Evolutionary conservation across 2,797 vertebrate species (phyloP).

Genomic region (Falco columbarius): DNA sequence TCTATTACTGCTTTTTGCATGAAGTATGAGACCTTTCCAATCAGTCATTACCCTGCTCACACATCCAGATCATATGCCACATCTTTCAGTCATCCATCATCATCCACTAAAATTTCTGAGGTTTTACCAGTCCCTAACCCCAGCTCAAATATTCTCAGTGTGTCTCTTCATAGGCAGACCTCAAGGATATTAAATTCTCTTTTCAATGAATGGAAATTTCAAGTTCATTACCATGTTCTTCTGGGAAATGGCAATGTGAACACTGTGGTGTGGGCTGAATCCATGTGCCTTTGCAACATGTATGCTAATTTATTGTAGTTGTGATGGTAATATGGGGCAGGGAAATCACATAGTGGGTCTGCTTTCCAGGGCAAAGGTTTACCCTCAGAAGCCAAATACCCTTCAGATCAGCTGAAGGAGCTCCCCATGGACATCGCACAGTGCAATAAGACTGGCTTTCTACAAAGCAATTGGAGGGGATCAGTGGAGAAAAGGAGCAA

Average conservation of each 20-base stretch:
- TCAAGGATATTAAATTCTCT: neutral
- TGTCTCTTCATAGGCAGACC: neutral
- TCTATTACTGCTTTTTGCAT: neutral
- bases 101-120: neutral
- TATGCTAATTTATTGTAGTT: neutral
- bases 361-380: neutral
- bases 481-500: neutral
- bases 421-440: neutral
- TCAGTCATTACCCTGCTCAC: neutral
- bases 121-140: neutral
- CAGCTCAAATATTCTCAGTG: neutral
- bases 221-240: neutral
- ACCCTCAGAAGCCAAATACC: neutral
- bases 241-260: neutral
- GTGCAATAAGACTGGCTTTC: neutral
- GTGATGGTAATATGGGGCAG: neutral
- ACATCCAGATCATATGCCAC: neutral
- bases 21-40: neutral
- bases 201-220: neutral
- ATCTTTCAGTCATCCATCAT: neutral
- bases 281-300: accelerated
- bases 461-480: neutral
- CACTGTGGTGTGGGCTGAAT: neutral
- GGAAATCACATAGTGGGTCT: neutral
- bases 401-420: neutral